Evolutionary conservation across 2,797 vertebrate species (phyloP), one percentile per base, ranked within the genome.

Genomic region (Peromyscus aztecus): DNA sequence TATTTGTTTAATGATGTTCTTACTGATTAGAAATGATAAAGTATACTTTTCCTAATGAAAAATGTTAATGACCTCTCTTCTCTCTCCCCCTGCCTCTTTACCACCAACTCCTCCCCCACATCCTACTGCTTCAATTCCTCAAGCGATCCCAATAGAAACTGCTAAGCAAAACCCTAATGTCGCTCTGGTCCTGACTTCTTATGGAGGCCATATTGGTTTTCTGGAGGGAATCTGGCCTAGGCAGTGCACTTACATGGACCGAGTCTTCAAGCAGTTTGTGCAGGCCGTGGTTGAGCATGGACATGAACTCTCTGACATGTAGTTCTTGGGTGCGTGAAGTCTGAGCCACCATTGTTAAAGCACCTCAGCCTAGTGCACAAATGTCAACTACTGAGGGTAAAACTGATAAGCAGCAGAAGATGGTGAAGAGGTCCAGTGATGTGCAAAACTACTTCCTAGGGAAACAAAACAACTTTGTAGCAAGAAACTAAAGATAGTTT

Each of bases 191-290:
- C 99, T 99, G 95, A 99, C 99, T 95, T 99, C 99, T 31, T 99
- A 99, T 0, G 99, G 99, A 34, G 99, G 99, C 98, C 99, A 99
- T 95, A 99, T 99, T 97, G 99, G 99, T 97, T 99, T 99, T 98
- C 99, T 99, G 96, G 99, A 99, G 98, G 99, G 99, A 90, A 98
- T 99, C 96, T 99, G 99, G 99, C 99, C 99, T 40, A 99, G 99
- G 87, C 99, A 99, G 95, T 99, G 99, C 98, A 99, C 99, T 85
- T 99, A 99, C 98, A 99, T 99, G 99, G 99, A 99, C 98, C 99
- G 99, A 92, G 99, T 99, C 98, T 99, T 99, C 99, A 99, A 99
- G 98, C 99, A 99, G 98, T 99, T 99, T 96, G 98, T 99, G n/a
- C 99, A 99, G 98, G 99, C 99, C 10, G 98, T 99, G 96, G 99